Conservation (phyloP, 2,888 invertebrate species). For the Drosophila macrospina region DNA sequence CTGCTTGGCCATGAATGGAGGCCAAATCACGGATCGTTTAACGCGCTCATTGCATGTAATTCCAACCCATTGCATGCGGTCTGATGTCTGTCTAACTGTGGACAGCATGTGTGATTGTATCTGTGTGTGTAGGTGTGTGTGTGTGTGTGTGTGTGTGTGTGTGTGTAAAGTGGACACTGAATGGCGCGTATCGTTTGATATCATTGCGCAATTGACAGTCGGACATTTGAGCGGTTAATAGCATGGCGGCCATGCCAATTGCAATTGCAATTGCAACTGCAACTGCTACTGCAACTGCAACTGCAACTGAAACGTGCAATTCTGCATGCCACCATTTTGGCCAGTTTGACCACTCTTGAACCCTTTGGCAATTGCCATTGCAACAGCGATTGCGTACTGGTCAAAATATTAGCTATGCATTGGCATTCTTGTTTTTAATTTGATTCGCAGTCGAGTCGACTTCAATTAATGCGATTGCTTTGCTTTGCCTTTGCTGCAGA, state of each 20-base stretch:
- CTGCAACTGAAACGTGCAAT: conserved; percentile 30
- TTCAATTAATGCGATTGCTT: conserved; percentile 7
- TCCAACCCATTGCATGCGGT: conserved; percentile 57
- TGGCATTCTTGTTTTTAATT: conserved; percentile 63
- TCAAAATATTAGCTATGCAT: conserved; percentile 60
- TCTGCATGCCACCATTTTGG: not conserved
- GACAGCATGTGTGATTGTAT: not conserved
- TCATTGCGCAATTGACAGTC: conserved; percentile 76
- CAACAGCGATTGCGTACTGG: conserved; percentile 40
- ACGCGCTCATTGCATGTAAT: conserved; percentile 67
- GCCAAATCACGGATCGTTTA: conserved; percentile 53
- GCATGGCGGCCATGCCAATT: conserved; percentile 50
- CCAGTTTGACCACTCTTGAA: conserved; percentile 3
- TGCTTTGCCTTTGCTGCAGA: not conserved
- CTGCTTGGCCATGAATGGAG: conserved; percentile 44
- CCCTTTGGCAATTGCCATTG: not conserved
- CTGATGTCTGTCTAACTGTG: conserved; percentile 37
- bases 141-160: not conserved
- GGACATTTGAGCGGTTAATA: conserved; percentile 53
- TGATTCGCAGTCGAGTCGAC: conserved; percentile 15
- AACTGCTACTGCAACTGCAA: conserved; percentile 19
- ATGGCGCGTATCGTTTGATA: conserved; percentile 62
- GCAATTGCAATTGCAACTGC: conserved; percentile 36
- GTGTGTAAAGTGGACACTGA: conserved; percentile 16
- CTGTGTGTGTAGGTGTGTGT: not conserved